These are phyloP conservation scores for Chloroclysta siterata DNA, from an alignment of 2,888 invertebrate species.

Conservation along the genomic window DNA sequence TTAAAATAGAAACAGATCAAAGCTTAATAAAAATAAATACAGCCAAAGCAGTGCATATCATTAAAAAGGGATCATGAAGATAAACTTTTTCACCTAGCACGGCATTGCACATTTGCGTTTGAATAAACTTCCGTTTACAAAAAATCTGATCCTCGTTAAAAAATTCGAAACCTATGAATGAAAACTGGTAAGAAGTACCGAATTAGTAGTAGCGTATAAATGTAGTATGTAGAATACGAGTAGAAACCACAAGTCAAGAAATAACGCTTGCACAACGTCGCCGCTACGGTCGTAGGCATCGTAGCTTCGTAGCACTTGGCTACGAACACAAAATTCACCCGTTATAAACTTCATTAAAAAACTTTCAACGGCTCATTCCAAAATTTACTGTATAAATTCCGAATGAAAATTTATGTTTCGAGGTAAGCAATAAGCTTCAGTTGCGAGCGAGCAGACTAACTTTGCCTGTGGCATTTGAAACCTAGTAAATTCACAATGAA, in stretches of 20 bases:
- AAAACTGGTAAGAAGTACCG: not conserved
- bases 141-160: constrained; percentile 14
- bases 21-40: not conserved
- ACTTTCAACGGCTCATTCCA: constrained; percentile 32
- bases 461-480: constrained; percentile 38
- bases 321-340: constrained; percentile 40
- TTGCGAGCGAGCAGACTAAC: constrained; percentile 45
- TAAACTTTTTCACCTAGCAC: not conserved
- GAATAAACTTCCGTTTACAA: constrained; percentile 25
- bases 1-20: not conserved
- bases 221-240: not conserved
- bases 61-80: constrained; percentile 19
- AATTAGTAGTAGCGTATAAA: not conserved
- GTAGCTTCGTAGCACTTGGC: constrained; percentile 48
- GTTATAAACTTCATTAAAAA: constrained; percentile 35
- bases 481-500: constrained; percentile 37
- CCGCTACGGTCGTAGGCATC: constrained; percentile 41
- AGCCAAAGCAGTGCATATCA: constrained; percentile 4
- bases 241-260: constrained; percentile 5
- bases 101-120: constrained; percentile 12
- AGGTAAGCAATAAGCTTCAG: constrained; percentile 54
- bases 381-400: constrained; percentile 49
- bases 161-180: constrained; percentile 1
- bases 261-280: constrained; percentile 12
- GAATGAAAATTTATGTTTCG: constrained; percentile 52